Conservation (phyloP, 2,888 invertebrate genomes). For the Aricia artaxerxes region DNA sequence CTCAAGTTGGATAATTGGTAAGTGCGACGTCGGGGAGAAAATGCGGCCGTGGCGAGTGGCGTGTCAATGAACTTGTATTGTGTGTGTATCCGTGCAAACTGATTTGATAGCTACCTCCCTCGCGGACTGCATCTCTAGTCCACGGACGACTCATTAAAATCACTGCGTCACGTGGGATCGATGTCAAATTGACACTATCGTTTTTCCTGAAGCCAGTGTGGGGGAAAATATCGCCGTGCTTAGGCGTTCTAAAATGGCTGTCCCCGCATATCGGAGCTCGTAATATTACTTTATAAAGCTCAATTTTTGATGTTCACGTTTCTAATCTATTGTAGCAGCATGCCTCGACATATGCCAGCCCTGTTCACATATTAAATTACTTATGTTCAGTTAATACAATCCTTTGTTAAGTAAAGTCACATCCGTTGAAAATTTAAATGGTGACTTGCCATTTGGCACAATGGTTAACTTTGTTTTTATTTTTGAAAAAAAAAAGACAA, state of each 20-base stretch:
- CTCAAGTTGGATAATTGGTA: constrained; percentile 97
- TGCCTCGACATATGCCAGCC: constrained; percentile 49
- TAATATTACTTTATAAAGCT: constrained; percentile 59
- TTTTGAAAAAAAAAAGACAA: not conserved
- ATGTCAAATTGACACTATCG: constrained; percentile 83
- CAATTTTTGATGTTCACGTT: constrained; percentile 51
- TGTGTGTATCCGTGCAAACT: constrained; percentile 82
- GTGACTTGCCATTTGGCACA: constrained; percentile 76
- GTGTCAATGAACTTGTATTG: constrained; percentile 82
- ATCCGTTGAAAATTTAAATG: constrained; percentile 86
- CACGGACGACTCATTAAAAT: constrained; percentile 85
- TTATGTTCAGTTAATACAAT: constrained; percentile 56
- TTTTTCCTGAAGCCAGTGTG: constrained; percentile 78
- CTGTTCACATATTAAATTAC: constrained; percentile 55
- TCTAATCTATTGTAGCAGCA: constrained; percentile 53
- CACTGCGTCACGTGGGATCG: constrained; percentile 87
- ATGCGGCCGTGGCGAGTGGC: constrained; percentile 82
- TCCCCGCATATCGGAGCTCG: constrained; percentile 67
- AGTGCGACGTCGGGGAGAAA: constrained; percentile 83
- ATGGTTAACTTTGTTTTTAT: constrained; percentile 20
- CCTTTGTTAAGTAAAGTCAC: constrained; percentile 74
- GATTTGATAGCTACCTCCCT: constrained; percentile 84
- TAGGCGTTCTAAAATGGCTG: constrained; percentile 81
- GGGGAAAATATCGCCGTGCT: constrained; percentile 77
- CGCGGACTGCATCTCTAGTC: constrained; percentile 82